Percentiles rank a stretch among this genome's conserved stretches.
Conservation (phyloP, 2,113 vertebrate genomes). For the Fregetta grallaria region DNA sequence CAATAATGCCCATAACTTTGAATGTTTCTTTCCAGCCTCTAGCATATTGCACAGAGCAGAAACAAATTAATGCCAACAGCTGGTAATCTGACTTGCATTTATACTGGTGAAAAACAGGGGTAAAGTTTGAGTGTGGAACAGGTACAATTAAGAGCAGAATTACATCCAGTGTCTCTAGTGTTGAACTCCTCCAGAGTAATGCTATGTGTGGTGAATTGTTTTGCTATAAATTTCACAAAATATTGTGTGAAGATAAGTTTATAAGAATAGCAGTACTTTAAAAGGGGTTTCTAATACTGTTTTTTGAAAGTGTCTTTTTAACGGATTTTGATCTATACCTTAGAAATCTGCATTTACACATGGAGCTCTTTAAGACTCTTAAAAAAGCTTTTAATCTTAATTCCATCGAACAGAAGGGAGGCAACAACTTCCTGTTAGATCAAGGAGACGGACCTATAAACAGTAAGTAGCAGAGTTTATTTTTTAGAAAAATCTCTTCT, state of each 20-base stretch:
- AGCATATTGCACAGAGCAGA: background rate
- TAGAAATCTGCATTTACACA: background rate
- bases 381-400: background rate
- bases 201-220: background rate
- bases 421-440: background rate
- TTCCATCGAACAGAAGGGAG: background rate
- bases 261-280: background rate
- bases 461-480: background rate
- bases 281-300: background rate
- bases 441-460: background rate
- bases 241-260: background rate
- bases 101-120: background rate
- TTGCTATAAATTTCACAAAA: background rate
- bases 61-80: background rate
- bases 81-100: background rate
- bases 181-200: background rate
- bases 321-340: background rate
- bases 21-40: background rate
- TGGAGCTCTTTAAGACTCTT: background rate
- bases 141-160: background rate
- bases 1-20: background rate
- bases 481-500: background rate
- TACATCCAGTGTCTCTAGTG: background rate
- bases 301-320: background rate
- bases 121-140: background rate